phyloP scores from a whole-genome alignment of 2,888 invertebrate genomes.

The Teinopalpus imperialis region DNA sequence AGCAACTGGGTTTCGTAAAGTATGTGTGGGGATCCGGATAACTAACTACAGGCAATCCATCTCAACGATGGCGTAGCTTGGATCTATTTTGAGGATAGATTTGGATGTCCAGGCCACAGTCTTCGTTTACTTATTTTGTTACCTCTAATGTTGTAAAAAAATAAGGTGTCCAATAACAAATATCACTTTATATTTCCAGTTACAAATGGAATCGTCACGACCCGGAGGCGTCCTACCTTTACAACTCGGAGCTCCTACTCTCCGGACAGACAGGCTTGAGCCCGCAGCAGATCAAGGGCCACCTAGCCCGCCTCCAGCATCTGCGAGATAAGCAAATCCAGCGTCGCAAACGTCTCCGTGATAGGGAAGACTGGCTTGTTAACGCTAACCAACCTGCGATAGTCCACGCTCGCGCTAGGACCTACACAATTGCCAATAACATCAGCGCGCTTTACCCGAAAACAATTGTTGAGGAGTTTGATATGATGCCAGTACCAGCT shows the following conservation, averaged over 20 bases:
- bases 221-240: conserved; percentile 67
- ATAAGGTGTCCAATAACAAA: neutral
- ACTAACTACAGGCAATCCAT: too few species aligned
- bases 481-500: conserved; percentile 57
- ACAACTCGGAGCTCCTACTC: conserved; percentile 65
- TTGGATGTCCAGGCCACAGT: too few species aligned
- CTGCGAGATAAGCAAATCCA: conserved; percentile 69
- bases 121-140: too few species aligned
- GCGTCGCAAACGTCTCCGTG: conserved; percentile 50
- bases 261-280: conserved; percentile 69
- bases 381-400: conserved; percentile 53
- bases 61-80: too few species aligned
- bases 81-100: too few species aligned
- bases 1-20: too few species aligned
- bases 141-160: too few species aligned
- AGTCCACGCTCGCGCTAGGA: conserved; percentile 73
- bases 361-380: conserved; percentile 61
- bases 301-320: conserved; percentile 63
- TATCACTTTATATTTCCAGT: conserved; percentile 39
- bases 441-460: conserved; percentile 82
- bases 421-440: conserved; percentile 78
- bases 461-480: conserved; percentile 80
- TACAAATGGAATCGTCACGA: conserved; percentile 74
- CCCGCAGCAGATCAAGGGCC: conserved; percentile 61
- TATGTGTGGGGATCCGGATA: too few species aligned